A percentile compares a stretch with the other conserved stretches of the same genome.
Evolutionary conservation across 92 coral and sea anemone species (phyloP).

Genomic region (Metridium senile): DNA sequence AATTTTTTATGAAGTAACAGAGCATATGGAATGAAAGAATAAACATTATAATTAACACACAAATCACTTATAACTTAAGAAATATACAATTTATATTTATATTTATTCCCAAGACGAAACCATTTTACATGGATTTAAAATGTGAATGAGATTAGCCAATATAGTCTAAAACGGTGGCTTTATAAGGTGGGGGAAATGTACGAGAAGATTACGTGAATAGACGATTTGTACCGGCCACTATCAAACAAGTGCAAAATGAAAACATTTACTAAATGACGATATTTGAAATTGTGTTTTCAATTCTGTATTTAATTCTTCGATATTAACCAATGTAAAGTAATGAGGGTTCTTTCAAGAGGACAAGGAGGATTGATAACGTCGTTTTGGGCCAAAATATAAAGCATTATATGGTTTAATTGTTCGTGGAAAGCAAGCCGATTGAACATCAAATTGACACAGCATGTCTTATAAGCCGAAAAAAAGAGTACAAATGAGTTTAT

Average conservation of each 20-base stretch:
- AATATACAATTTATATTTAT: too few species aligned
- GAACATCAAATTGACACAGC: neutral
- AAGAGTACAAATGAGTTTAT: neutral
- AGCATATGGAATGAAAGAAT: conserved; percentile 6
- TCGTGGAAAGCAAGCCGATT: neutral
- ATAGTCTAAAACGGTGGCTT: too few species aligned
- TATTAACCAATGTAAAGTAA: neutral
- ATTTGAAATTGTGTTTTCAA: neutral
- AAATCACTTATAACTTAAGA: too few species aligned
- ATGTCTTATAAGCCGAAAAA: neutral
- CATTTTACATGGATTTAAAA: too few species aligned
- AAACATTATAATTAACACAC: too few species aligned
- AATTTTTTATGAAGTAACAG: conserved; percentile 14
- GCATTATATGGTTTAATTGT: neutral
- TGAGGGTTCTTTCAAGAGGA: neutral
- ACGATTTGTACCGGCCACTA: too few species aligned
- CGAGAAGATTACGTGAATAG: too few species aligned
- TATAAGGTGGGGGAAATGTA: too few species aligned
- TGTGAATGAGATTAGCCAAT: too few species aligned
- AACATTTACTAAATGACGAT: neutral
- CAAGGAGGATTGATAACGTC: neutral
- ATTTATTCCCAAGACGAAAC: too few species aligned
- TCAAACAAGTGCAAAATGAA: neutral
- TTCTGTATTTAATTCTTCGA: neutral
- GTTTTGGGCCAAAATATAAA: neutral